Evolutionary conservation across 2,113 vertebrate genomes (phyloP), one percentile per base, ranked within the genome.

Genomic region (Oophaga pumilio): DNA sequence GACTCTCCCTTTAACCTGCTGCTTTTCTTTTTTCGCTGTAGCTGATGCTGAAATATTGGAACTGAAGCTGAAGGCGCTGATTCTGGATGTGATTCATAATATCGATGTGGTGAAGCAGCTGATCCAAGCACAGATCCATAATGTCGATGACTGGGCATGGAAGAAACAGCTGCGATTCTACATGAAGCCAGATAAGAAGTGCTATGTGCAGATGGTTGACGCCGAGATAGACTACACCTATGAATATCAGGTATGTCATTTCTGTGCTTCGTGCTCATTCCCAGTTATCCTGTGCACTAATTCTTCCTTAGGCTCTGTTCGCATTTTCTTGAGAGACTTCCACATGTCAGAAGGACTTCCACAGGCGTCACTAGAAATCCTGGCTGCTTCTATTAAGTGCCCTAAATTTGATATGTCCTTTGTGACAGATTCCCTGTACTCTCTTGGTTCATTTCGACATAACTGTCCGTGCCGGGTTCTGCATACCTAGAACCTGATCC

Each of bases 151-250:
- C 89, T 99, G 98, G 98, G 90, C 92, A 89, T 99, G 98, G 98
- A 97, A 95, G 91, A 99, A 97, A 83, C 97, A 98, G 93, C 94
- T 99, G 52, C 96, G 98, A 76, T 99, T 99, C 91, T 99, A 98
- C 90, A 95, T 99, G 95, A 94, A 92, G 50, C 20, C 87, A 49
- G 94, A 97, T 82, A 92, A 95, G 64, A 93, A 91, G 85, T 99
- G 98, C 90, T 93, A 91, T 11, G 90, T 98, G 89, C 95, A 96
- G 62, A 99, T 99, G 98, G 98, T 99, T 85, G 97, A 99, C 90
- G 97, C 97, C 14, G 95, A 96, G 57, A 97, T 99, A 90, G 95
- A 93, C 76, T 99, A 99, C 87, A 99, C 97, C 6, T 99, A 99
- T 0, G 98, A 99, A 90, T 99, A 99, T 92, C 98, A 99, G 98